Base-by-base conservation (phyloP, 2,113 vertebrate genomes). In the Catharus bicknelli region DNA sequence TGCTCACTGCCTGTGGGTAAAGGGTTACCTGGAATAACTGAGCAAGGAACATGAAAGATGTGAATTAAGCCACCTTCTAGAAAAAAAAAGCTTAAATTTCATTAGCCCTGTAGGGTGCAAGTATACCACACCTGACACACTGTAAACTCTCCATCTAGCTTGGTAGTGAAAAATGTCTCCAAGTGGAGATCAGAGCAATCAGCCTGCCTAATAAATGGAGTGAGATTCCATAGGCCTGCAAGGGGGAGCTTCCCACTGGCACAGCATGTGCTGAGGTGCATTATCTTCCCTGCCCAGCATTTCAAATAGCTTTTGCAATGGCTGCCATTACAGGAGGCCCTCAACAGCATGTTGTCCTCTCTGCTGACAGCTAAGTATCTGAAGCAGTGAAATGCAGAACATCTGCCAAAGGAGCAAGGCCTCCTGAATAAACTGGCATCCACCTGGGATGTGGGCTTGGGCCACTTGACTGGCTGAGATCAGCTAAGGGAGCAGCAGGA, bases 321-420 rank as follows among this genome's bases (percentile, higher is more conserved):
- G n/a, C 58, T 92, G 78, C 72, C 59, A 47, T 86, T 80, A 59
- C 70, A 89, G 68, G n/a, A 83, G 17, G 5, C 34, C n/a, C 67
- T 90, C 84, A 94, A 83, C 90, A 95, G 75, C 47, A 53, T 53
- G 48, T 32, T 92, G 36, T 29, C 75, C 51, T 88, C 84, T 74
- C 63, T 92, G 63, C 84, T 93, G 90, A 81, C 68, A 93, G 75
- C 72, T 67, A 34, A 94, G 40, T 57, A 63, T 61, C 75, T 7
- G 4, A 83, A 57, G 63, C 6, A 45, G n/a, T 32, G 43, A 95
- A 94, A 91, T 53, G 55, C 75, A 80, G 58, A 94, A 59, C 55
- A 77, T 77, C 70, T 87, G 67, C 55, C 78, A 80, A 87, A 91
- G 70, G 19, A 94, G n/a, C 55, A 87, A 91, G 50, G 42, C 54